These are phyloP conservation scores for Latrodectus geometricus DNA, from an alignment of 1,140 invertebrate species.

Conservation along the genomic window DNA sequence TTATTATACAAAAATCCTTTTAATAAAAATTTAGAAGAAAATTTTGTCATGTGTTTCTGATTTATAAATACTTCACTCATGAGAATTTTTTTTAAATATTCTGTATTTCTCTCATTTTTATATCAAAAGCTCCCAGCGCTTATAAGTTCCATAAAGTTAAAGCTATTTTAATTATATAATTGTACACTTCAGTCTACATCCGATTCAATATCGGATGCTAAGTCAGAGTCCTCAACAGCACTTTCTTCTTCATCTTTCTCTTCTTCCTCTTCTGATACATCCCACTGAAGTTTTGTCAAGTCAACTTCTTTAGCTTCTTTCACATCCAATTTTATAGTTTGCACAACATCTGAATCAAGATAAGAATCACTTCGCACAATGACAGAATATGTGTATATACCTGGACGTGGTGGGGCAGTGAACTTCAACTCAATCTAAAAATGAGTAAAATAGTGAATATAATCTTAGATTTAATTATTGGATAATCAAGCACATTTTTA, in stretches of 20 bases:
- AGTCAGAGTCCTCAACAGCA: slow-evolving; percentile 68
- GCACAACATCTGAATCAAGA: slow-evolving; percentile 88
- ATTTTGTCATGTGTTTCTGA: too few species aligned
- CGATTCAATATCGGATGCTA: slow-evolving; percentile 54
- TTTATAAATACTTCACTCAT: too few species aligned
- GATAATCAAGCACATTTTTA: too few species aligned
- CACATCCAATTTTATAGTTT: slow-evolving; percentile 95
- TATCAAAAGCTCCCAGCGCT: neutral
- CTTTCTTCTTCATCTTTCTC: slow-evolving; percentile 75
- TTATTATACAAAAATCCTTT: too few species aligned
- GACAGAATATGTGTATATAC: slow-evolving; percentile 93
- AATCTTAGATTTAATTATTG: too few species aligned
- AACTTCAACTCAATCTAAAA: slow-evolving; percentile 92
- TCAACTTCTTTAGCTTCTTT: slow-evolving; percentile 92
- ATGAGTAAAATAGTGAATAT: neutral
- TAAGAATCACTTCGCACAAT: slow-evolving; percentile 96
- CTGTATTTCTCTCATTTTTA: neutral
- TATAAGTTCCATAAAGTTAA: neutral
- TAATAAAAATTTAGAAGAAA: too few species aligned
- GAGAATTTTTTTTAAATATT: neutral
- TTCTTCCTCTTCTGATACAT: slow-evolving; percentile 92
- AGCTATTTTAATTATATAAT: neutral
- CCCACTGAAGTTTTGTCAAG: slow-evolving; percentile 95
- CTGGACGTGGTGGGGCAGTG: slow-evolving; percentile 92
- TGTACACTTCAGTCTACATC: slow-evolving; percentile 26